Evolutionary conservation across 1,140 invertebrate genomes (phyloP), one percentile per base, ranked within the genome.

Genomic region (Lepidurus couesii): DNA sequence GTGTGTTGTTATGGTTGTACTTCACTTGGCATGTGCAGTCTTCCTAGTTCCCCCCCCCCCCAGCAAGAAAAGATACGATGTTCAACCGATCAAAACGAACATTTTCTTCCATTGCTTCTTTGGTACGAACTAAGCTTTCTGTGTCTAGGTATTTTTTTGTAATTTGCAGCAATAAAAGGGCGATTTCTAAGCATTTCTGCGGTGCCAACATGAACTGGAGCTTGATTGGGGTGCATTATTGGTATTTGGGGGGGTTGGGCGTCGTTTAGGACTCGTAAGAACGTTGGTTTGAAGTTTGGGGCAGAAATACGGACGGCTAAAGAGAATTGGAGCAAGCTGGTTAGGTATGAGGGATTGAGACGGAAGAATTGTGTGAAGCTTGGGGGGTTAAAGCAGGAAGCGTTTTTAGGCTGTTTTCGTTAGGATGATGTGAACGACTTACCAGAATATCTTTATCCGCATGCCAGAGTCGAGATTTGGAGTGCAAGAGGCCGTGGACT

Each of bases 361-460:
- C 34, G 47, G 9, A 45, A 42, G 6, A 44, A 42, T 24, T 77
- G 24, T 24, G 7, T 45, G 8, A 43, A 13, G 34, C 10, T n/a
- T 42, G 34, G 34, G 34, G 3, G 34, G 34, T 34, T 34, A 34
- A 34, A 34, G 34, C 34, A 4, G 34, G 3, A 34, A 34, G 34
- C 34, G n/a, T 7, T n/a, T 76, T 3, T 44, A 45, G n/a, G 10
- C 0, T 24, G 24, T 43, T 26, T 44, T 5, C 24, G 34, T 26
- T 21, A 76, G 5, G 75, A 16, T 9, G 75, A 77, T 47, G 24
- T 53, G n/a, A 65, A 77, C 7, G 44, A 75, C 79, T 79, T 78
- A 80, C 79, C 79, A 80, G 73, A 80, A 80, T 80, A 77, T 80
- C 79, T 77, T 80, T 80, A 45, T 80, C 79, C 42, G 79, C 77